Base-by-base conservation (phyloP, 2,797 vertebrate species). In the Falco biarmicus region DNA sequence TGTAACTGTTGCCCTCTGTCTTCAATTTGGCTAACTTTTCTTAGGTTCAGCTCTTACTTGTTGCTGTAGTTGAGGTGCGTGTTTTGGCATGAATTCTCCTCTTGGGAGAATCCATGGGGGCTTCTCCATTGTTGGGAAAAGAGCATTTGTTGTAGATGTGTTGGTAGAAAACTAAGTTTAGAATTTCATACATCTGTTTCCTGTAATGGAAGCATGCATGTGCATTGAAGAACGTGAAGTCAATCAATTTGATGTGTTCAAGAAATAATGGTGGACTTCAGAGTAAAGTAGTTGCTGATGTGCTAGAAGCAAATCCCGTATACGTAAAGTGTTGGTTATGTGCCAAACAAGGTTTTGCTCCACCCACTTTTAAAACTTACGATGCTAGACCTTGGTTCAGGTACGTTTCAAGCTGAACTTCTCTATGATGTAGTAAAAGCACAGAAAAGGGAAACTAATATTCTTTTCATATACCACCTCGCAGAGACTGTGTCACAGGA, bases 401-500 rank as follows among this genome's bases (percentile, higher is more conserved):
- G 76, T 84, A 41, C 0, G 0, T 79, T 83, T 86, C 2, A 12
- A n/a, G 48, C 47, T 77, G 64, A 85, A 21, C 32, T 94, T 82
- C n/a, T 89, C 53, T 75, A 43, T 84, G 71, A n/a, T 17, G 6
- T 3, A 41, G 25, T 69, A 11, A 69, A 69, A 79, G 31, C 14
- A 5, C 0, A 59, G 47, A 15, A 41, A 66, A 87, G 45, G 50
- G 53, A 78, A 89, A 25, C 56, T 96, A 86, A 95, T 57, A 9
- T 5, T 84, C 7, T 87, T 6, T 68, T 79, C 24, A 5, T 96
- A 4, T 93, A 13, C 57, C n/a, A 3, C 15, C 3, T 91, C 64
- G 60, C 76, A 98, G 98, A 98, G 78, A 96, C 97, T 20, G 89
- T 98, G 87, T 96, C 97, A 73, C 98, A 98, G 91, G 98, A 98